Conservation (phyloP, 2,888 invertebrate genomes). For the Mechanitis mazaeus region DNA sequence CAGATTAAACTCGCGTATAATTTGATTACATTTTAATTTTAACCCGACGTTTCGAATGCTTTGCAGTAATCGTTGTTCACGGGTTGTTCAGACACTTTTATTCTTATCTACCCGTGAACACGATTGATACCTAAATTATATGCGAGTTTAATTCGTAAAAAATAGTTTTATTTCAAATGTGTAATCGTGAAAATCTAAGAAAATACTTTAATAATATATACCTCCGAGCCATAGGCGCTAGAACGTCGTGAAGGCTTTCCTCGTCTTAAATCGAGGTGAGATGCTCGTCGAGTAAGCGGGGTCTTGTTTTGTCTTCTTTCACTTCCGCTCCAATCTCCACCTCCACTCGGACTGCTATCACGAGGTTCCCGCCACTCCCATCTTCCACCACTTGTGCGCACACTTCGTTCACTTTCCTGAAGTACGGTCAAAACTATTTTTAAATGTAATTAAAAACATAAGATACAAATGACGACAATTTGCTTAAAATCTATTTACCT, state of each 20-base stretch:
- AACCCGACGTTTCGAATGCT: too few species aligned
- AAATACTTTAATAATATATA: conserved; percentile 16
- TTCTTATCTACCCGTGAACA: too few species aligned
- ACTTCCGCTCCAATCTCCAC: conserved; percentile 54
- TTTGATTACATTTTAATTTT: too few species aligned
- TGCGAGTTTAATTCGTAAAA: too few species aligned
- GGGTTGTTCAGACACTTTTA: too few species aligned
- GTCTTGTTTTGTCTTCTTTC: conserved; percentile 32
- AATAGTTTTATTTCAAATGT: too few species aligned
- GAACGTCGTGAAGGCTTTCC: conserved; percentile 45
- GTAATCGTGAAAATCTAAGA: too few species aligned
- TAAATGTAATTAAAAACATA: not conserved
- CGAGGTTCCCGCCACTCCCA: conserved; percentile 66
- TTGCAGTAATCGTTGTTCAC: too few species aligned
- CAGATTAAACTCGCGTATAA: too few species aligned
- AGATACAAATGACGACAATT: too few species aligned
- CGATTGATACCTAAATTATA: too few species aligned
- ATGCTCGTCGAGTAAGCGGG: conserved; percentile 59
- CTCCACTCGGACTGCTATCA: conserved; percentile 49
- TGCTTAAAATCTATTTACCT: conserved; percentile 29
- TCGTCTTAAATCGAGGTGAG: conserved; percentile 62
- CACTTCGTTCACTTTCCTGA: conserved; percentile 66
- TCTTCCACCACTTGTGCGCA: conserved; percentile 44
- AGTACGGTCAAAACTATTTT: not conserved
- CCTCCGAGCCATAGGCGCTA: conserved; percentile 63